Evolutionary conservation across 2,797 vertebrate species (phyloP), one percentile per base, ranked within the genome.

Genomic region (Paramormyrops hopkinsi): DNA sequence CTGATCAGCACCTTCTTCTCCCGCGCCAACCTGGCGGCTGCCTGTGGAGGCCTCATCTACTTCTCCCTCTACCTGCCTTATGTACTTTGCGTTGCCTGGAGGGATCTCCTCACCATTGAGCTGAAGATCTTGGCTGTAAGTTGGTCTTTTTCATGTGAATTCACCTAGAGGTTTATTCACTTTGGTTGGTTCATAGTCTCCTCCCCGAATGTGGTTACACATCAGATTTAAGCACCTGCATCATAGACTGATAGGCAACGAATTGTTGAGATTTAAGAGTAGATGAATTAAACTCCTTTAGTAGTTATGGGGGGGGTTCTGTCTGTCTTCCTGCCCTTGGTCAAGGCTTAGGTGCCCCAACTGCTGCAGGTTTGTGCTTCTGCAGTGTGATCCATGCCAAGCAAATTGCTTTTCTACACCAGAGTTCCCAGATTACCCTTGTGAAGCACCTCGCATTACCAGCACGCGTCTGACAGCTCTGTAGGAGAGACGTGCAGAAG

Each of bases 1-100:
- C 95, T 99, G 91, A 97, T 98, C 92, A 98, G 97, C 90, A 94
- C 95, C 44, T 97, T 98, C 91, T 99, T 98, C 93, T 97, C 96
- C 2, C 96, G 93, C 0, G 97, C 97, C 91, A 98, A 98, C 95
- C 94, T 98, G 93, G 97, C 97, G 0, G 97, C 97, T 0, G 97
- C 98, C 0, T 98, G 97, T 0, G 97, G 97, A 0, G 97, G 97
- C 4, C 97, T 98, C 62, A 93, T 96, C 88, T 98, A 98, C 94
- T 98, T 98, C 59, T 89, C 96, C 0, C 94, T 98, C 46, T 98
- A 98, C 91, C 95, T 98, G 92, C 97, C 97, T 29, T 98, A 98
- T 0, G 96, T 97, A 12, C 94, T 98, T 2, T 98, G 97, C 0
- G 95, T 96, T 0, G 96, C 97, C 91, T 99, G 97, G 97, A 95